Evolutionary conservation across 2,888 invertebrate genomes (phyloP).

Genomic region (Melanostoma scalare): DNA sequence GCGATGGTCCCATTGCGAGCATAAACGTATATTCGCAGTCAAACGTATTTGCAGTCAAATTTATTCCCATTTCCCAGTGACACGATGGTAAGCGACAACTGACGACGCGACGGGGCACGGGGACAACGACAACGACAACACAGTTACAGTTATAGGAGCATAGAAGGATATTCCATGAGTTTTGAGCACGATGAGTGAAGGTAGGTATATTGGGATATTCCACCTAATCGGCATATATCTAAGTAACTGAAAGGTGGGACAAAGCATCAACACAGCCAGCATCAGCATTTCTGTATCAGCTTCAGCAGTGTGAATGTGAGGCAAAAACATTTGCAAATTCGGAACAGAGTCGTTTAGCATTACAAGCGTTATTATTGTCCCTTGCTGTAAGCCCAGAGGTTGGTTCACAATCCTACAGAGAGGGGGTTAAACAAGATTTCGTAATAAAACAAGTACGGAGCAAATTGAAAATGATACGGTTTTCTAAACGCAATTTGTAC

Average conservation of each 20-base stretch:
- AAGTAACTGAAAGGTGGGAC: slow-evolving; percentile 4
- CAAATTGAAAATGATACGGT: slow-evolving; percentile 66
- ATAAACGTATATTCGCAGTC: slow-evolving; percentile 67
- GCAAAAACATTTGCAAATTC: slow-evolving; percentile 27
- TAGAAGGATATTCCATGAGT: slow-evolving; percentile 15
- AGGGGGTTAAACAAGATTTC: slow-evolving; percentile 38
- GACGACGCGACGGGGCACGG: background rate
- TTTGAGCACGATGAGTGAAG: slow-evolving; percentile 29
- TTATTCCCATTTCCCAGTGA: slow-evolving; percentile 49
- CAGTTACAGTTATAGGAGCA: background rate
- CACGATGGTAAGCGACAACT: slow-evolving; percentile 11
- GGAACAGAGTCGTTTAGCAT: slow-evolving; percentile 14
- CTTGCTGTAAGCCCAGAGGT: background rate
- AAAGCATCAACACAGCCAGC: background rate
- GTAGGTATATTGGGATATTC: slow-evolving; percentile 19
- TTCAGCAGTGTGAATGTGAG: background rate
- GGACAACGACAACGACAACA: too few relatives aligned
- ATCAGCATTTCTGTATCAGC: background rate
- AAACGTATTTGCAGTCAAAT: slow-evolving; percentile 69
- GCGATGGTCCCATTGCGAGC: slow-evolving; percentile 68
- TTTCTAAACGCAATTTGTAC: slow-evolving; percentile 66
- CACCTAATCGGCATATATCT: slow-evolving; percentile 62
- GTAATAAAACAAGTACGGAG: slow-evolving; percentile 60
- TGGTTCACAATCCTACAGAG: background rate
- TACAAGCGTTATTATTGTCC: slow-evolving; percentile 27